Evolutionary conservation across 2,797 vertebrate genomes (phyloP).

Genomic region (Myripristis jacobus): DNA sequence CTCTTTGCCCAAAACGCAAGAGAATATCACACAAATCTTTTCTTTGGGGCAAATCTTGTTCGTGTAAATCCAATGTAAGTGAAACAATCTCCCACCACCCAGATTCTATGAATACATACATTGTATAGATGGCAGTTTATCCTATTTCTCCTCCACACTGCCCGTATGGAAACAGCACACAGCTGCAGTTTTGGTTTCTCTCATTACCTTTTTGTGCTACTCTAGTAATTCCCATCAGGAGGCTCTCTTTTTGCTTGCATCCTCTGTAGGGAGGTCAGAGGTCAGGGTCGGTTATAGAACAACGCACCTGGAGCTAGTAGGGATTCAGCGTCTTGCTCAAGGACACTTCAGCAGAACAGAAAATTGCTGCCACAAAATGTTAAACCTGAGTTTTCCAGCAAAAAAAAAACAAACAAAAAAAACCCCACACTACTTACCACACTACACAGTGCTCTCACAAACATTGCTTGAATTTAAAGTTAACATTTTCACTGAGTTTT

Average conservation of each 20-base stretch:
- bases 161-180: neutral
- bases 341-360: neutral
- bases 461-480: no score
- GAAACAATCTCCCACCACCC: neutral
- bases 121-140: neutral
- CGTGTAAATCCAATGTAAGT: slow-evolving; percentile 6
- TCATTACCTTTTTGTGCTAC: neutral
- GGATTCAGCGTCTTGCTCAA: neutral
- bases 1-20: neutral
- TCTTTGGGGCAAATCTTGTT: neutral
- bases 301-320: neutral
- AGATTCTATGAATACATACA: neutral
- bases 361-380: neutral
- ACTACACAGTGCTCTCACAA: no score
- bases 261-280: slow-evolving; percentile 3
- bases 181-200: slow-evolving; percentile 5
- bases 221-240: slow-evolving; percentile 6
- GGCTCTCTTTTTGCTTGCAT: slow-evolving; percentile 4
- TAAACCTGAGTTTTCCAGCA: neutral
- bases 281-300: slow-evolving; percentile 20
- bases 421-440: neutral
- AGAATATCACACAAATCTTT: slow-evolving; percentile 12
- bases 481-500: no score
- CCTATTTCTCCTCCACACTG: neutral
- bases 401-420: slow-evolving; percentile 35